Evolutionary conservation across 92 coral and sea anemone species (phyloP).

Genomic region (Ricordea florida): DNA sequence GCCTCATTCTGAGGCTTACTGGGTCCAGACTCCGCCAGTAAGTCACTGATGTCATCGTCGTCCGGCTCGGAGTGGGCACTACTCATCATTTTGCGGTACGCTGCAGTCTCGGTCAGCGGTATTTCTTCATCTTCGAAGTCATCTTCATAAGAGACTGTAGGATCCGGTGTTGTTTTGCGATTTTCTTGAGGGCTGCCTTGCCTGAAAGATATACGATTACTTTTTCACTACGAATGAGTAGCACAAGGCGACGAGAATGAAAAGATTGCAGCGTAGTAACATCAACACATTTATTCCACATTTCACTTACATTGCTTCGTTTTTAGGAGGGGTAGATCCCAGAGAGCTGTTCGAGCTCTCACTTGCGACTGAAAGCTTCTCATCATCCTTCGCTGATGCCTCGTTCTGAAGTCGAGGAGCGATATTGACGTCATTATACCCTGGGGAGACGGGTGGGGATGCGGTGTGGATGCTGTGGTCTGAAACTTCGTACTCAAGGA

Average conservation of each 20-base stretch:
- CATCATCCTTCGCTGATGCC: background rate
- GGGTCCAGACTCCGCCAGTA: conserved; percentile 54
- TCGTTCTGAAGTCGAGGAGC: conserved; percentile 21
- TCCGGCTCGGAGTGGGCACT: conserved; percentile 79
- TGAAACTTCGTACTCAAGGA: conserved; percentile 7
- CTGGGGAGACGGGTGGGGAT: background rate
- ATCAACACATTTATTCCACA: too few relatives aligned
- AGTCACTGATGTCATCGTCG: conserved; percentile 62
- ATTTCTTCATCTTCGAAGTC: conserved; percentile 90
- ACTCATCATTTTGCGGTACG: conserved; percentile 89
- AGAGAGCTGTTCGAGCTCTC: conserved; percentile 39
- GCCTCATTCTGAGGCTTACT: conserved; percentile 70
- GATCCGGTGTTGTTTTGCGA: conserved; percentile 42
- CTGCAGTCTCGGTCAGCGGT: conserved; percentile 90
- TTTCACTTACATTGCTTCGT: conserved; percentile 35
- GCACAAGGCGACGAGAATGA: background rate
- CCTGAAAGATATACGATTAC: background rate
- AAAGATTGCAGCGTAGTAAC: too few relatives aligned
- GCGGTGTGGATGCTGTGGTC: background rate
- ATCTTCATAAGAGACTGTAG: conserved; percentile 77
- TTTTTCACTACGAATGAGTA: background rate
- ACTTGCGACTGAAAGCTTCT: conserved; percentile 15
- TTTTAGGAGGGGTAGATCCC: conserved; percentile 66
- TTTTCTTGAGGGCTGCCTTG: conserved; percentile 27
- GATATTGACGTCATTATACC: conserved; percentile 3